Base-by-base conservation (phyloP, 2,888 invertebrate species). In the Spodoptera littoralis region DNA sequence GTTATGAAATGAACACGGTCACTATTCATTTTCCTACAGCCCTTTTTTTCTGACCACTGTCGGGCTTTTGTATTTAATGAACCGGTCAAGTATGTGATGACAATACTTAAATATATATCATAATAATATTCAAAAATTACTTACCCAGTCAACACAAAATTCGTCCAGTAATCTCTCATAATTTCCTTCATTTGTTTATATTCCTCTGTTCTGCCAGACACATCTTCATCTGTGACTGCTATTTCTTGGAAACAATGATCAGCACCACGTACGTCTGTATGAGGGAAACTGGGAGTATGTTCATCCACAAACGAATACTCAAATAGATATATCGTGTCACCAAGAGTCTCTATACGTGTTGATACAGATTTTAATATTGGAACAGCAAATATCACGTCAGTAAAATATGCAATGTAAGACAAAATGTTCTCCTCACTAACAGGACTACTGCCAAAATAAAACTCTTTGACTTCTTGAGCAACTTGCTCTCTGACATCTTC, bases 321-420 rank as follows among this genome's bases (percentile, higher is more conserved):
- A 60, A 86, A 87, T 4, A 88, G 67, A 69, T 84, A 87, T 50
- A 87, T 77, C 11, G 76, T 64, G 48, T 86, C 65, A 47, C 85
- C 77, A 0, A 82, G 82, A 43, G 76, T 66, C 30, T 73, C 62
- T 0, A 62, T 50, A 5, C 84, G 84, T 12, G 84, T 13, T 52
- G 75, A 80, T 3, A 82, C 56, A 5, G 83, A 73, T 52, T 78
- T 82, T 11, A 88, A 53, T 57, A 80, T 84, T 2, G 85, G 76
- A 71, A 81, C 86, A 2, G 65, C 75, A 70, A 89, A 87, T 4
- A 81, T 5, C 9, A 80, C 49, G 94, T 96, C 93, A 6, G 86
- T 75, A 57, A 82, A 82, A 43, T 79, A 89, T 53, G 80, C 58
- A 13, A 81, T 64, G 41, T 76, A 87, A 13, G 61, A 12, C 13